These are phyloP conservation scores for Rhinopomastus cyanomelas DNA, from an alignment of 2,113 vertebrate species.

Conservation along the genomic window DNA sequence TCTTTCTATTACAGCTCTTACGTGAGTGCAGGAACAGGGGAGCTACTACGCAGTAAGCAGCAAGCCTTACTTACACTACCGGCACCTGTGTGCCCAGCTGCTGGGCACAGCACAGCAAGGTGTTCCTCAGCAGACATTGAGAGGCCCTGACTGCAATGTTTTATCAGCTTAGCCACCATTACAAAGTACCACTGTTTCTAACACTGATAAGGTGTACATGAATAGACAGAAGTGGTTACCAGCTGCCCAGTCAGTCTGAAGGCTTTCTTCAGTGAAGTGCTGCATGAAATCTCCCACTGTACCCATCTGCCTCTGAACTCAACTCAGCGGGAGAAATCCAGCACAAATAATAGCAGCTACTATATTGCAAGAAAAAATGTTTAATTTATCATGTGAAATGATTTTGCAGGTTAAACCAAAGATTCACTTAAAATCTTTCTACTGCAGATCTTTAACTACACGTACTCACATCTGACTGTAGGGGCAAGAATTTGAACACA, in stretches of 20 bases:
- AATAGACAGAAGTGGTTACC: not conserved
- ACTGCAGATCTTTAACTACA: not conserved
- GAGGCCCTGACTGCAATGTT: not conserved
- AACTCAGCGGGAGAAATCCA: not conserved
- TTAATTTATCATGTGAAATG: not conserved
- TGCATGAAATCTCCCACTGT: not conserved
- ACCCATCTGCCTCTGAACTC: not conserved
- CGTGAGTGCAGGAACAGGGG: not conserved
- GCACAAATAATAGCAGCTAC: not conserved
- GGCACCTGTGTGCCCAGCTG: rapidly evolving
- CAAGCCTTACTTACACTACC: not conserved
- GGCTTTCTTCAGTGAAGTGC: not conserved
- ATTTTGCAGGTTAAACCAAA: not conserved
- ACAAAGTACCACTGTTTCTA: not conserved
- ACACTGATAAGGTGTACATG: not conserved
- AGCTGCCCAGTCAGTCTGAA: not conserved
- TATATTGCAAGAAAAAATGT: not conserved
- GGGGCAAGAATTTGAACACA: not conserved
- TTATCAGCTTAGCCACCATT: not conserved
- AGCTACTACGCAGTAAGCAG: not conserved
- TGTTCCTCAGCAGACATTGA: rapidly evolving
- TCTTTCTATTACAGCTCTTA: not conserved
- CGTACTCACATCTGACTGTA: not conserved
- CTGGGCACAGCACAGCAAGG: rapidly evolving
- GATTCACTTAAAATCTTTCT: not conserved